Percentiles rank a stretch among this genome's conserved stretches.
These are phyloP conservation scores for Palloptera scutellata DNA, from an alignment of 2,888 invertebrate species.

Conservation along the genomic window DNA sequence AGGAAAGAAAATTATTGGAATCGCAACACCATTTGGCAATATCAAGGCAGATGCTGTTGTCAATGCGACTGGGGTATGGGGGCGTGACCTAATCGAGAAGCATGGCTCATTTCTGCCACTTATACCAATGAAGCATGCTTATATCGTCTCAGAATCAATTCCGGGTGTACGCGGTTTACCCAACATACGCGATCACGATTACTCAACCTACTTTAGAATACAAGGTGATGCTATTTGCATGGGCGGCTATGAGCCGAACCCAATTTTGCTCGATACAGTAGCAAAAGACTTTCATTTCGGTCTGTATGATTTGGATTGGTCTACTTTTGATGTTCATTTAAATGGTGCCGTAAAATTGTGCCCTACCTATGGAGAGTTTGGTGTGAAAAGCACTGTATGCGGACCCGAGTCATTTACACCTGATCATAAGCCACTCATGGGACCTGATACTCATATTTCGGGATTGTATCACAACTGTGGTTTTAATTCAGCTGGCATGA, in stretches of 20 bases:
- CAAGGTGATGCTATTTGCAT: constrained; percentile 84
- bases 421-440: constrained; percentile 88
- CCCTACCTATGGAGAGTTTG: constrained; percentile 76
- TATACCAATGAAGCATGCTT: constrained; percentile 87
- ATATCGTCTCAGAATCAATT: constrained; percentile 82
- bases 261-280: constrained; percentile 79
- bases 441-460: constrained; percentile 72
- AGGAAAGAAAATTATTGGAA: constrained; percentile 74
- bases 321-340: constrained; percentile 81
- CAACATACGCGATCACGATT: constrained; percentile 87
- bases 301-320: constrained; percentile 88
- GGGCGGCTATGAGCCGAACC: constrained; percentile 89
- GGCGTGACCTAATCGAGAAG: constrained; percentile 70
- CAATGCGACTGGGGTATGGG: constrained; percentile 81
- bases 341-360: constrained; percentile 76
- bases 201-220: constrained; percentile 80
- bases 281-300: constrained; percentile 82
- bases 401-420: constrained; percentile 94
- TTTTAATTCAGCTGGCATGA: constrained; percentile 92
- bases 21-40: constrained; percentile 74
- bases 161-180: constrained; percentile 78
- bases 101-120: constrained; percentile 73
- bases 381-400: constrained; percentile 86
- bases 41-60: constrained; percentile 82
- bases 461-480: constrained; percentile 88